Evolutionary conservation across 2,113 vertebrate genomes (phyloP), one percentile per base, ranked within the genome.

Genomic region (Lagopus leucura): DNA sequence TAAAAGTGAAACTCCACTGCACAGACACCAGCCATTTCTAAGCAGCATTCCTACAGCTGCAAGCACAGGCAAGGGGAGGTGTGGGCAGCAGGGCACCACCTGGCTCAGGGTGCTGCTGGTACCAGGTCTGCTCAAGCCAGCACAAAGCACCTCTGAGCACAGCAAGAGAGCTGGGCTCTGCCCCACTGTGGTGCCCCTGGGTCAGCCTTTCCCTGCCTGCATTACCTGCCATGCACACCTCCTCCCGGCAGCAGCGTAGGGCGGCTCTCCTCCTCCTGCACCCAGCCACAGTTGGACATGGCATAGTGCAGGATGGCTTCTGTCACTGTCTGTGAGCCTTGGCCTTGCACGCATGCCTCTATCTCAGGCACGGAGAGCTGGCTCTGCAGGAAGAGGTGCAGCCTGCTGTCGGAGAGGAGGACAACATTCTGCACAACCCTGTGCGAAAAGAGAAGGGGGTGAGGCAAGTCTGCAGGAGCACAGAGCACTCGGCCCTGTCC

Each of bases 361-460:
- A 99, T 99, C 98, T 99, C 98, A 0, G 98, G 96, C 3, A 99
- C 94, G 0, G 99, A 98, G 88, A 99, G 98, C 97, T 99, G 99
- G 48, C 99, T 99, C 98, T 99, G 99, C 95, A 99, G 98, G 97
- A 99, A 99, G 54, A 99, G 98, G 97, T 99, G 99, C 66, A 99
- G 97, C 87, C 99, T 99, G 96, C 99, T 99, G 98, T 99, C 99
- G 0, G 99, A 99, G 86, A 99, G 98, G 24, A 99, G 99, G 10
- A 99, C 98, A 1, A 99, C 99, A 72, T 98, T 99, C 98, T 99
- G 98, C 89, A 99, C 90, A 25, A 99, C 98, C 87, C 99, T 99
- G 97, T 3, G 28, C 11, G 28, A 1, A 40, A 40, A 40, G 27
- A 82, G 82, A 83, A 27, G 17, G 11, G 13, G n/a, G 15, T 1